Percentiles rank a stretch among this genome's conserved stretches.
These are phyloP conservation scores for Capromys pilorides DNA, from an alignment of 2,797 vertebrate species.

Conservation along the genomic window DNA sequence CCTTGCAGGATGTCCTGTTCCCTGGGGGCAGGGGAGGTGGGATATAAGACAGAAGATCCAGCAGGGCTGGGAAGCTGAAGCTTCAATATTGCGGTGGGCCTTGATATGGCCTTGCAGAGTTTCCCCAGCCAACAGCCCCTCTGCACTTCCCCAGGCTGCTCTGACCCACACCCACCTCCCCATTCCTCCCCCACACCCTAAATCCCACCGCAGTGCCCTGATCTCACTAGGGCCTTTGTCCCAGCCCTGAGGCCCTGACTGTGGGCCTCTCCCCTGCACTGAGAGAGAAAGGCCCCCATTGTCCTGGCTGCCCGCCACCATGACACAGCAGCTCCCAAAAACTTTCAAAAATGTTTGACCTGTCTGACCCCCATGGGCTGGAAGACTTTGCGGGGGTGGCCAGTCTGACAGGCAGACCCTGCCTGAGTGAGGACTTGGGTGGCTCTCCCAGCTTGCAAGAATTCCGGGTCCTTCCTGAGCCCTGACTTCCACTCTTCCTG, in stretches of 20 bases:
- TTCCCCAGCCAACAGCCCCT: background rate
- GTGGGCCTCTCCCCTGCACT: constrained; percentile 31
- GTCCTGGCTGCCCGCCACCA: constrained; percentile 42
- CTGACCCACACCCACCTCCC: background rate
- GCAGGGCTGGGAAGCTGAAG: background rate
- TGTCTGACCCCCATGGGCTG: background rate
- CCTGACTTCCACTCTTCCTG: background rate
- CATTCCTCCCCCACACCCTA: background rate
- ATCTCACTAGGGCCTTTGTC: constrained; percentile 75
- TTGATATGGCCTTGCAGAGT: background rate
- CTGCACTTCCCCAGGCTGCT: background rate
- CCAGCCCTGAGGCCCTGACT: constrained; percentile 22
- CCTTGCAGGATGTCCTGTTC: too few relatives aligned
- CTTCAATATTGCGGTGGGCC: background rate
- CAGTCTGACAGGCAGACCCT: background rate
- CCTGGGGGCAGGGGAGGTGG: background rate
- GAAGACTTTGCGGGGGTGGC: background rate
- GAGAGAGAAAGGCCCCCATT: constrained; percentile 72
- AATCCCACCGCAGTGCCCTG: background rate
- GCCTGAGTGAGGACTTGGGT: background rate
- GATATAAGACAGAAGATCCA: background rate
- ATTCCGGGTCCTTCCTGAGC: background rate
- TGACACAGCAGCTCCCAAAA: constrained; percentile 67
- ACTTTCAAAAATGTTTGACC: constrained; percentile 70
- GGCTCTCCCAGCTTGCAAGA: background rate